Base-by-base conservation (phyloP, 92 coral and sea anemone genomes). In the Palythoa heliodiscus region DNA sequence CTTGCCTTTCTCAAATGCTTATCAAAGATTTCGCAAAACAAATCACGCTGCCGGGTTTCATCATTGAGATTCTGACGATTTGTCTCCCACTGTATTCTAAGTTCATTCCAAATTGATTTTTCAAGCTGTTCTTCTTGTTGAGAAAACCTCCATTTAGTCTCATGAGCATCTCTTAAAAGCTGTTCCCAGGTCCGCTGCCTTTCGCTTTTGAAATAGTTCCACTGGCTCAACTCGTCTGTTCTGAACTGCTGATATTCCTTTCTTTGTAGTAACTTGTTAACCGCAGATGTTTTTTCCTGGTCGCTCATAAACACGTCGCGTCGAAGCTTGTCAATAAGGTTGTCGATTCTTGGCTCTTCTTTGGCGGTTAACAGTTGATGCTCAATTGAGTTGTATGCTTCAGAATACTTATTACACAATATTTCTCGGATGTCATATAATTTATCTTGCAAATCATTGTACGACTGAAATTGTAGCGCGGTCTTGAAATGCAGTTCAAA, bases 401-500 rank as follows among this genome's bases (percentile, higher is more conserved):
- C 79, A 75, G 58, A 75, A 53, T 48, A 75, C 11, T 52, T 53
- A 38, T 75, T 75, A 10, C 64, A 75, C 58, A 75, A 52, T 15
- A 48, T 11, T 47, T 75, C 63, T 24, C 79, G 38, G 37, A 53
- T 9, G 17, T 52, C 40, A 52, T 22, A 20, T 29, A 75, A 38
- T 75, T 75, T 52, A 23, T 75, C 79, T n/a, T 75, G 79, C 11
- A 75, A 17, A 29, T 53, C 37, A 25, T 25, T 75, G 60, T 52
- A 47, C 3, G 79, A 75, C 37, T 75, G 79, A 29, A 47, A 75
- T 38, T 75, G 79, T 23, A 75, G 19, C 3, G 79, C 79, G 10
- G 79, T 75, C 58, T 75, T 75, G 79, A 75, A 75, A 50, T 75
- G 12, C 35, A 75, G 63, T 52, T 75, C 79, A 75, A 75, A 75